Evolutionary conservation across 2,888 invertebrate genomes (phyloP).

Genomic region (Melanostoma scalare): DNA sequence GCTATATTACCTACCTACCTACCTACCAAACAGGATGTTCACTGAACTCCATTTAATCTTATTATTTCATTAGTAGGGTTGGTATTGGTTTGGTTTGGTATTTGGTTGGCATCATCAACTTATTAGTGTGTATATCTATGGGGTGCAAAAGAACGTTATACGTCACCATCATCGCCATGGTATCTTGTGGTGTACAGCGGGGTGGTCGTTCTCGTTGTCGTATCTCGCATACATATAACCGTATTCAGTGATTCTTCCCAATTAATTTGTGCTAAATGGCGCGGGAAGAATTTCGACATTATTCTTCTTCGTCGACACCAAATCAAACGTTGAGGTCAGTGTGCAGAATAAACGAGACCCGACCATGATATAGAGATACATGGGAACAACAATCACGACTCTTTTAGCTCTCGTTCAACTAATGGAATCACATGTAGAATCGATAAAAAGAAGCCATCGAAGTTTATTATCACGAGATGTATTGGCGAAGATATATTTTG

Average conservation of each 20-base stretch:
- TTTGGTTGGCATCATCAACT: too few species aligned
- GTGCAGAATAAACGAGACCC: conserved; percentile 30
- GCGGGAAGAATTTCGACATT: conserved; percentile 70
- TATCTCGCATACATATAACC: conserved; percentile 6
- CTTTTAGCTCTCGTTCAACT: conserved; percentile 7
- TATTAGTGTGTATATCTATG: not conserved
- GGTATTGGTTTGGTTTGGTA: not conserved
- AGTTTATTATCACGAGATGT: conserved; percentile 29
- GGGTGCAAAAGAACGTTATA: not conserved
- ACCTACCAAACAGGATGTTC: conserved; percentile 51
- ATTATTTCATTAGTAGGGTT: conserved; percentile 66
- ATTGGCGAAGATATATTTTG: conserved; percentile 30
- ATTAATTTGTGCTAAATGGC: conserved; percentile 73
- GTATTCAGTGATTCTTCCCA: conserved; percentile 68
- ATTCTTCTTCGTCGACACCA: conserved; percentile 70
- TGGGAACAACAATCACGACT: conserved; percentile 41
- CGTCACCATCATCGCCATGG: not conserved
- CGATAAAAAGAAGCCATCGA: conserved; percentile 50
- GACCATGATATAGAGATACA: conserved; percentile 34
- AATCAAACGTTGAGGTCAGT: conserved; percentile 68
- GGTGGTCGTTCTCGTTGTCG: not conserved
- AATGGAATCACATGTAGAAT: conserved; percentile 45
- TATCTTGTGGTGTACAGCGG: too few species aligned
- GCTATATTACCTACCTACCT: not conserved
- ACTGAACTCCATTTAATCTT: conserved; percentile 66